phyloP scores from a whole-genome alignment of 2,113 vertebrate species.

The Sorex araneus region DNA sequence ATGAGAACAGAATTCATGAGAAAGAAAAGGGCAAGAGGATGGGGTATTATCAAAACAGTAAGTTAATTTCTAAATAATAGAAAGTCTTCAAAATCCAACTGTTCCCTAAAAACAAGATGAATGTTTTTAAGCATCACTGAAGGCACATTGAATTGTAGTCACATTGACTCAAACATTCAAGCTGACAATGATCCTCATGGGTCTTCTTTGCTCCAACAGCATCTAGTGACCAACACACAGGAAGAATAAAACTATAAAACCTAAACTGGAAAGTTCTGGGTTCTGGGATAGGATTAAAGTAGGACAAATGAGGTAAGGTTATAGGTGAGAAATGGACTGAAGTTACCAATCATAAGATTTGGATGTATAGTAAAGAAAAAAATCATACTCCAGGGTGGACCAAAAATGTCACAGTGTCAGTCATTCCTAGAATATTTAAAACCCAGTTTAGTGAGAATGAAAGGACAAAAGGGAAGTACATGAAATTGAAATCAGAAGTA shows the following conservation, averaged over 20 bases:
- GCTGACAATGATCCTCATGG: neutral
- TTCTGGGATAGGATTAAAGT: too few relatives aligned
- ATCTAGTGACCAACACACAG: neutral
- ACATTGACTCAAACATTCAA: neutral
- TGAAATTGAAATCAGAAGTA: neutral
- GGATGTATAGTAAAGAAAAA: too few relatives aligned
- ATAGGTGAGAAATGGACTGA: neutral
- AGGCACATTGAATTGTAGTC: neutral
- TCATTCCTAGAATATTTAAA: conserved; percentile 11
- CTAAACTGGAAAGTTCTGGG: conserved; percentile 22
- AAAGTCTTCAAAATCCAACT: neutral
- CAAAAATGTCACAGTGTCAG: neutral
- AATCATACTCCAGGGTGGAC: neutral
- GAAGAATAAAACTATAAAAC: neutral
- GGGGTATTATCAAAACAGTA: neutral
- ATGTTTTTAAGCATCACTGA: conserved; percentile 13
- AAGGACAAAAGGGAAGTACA: neutral
- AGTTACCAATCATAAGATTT: neutral
- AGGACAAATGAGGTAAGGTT: neutral
- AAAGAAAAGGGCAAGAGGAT: neutral
- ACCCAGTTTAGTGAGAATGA: neutral
- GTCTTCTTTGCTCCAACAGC: neutral
- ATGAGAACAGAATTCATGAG: too few relatives aligned
- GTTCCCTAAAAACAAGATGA: neutral
- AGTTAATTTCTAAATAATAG: conserved; percentile 29